Conservation (phyloP, 1,140 invertebrate genomes). For the Streblospio benedicti region DNA sequence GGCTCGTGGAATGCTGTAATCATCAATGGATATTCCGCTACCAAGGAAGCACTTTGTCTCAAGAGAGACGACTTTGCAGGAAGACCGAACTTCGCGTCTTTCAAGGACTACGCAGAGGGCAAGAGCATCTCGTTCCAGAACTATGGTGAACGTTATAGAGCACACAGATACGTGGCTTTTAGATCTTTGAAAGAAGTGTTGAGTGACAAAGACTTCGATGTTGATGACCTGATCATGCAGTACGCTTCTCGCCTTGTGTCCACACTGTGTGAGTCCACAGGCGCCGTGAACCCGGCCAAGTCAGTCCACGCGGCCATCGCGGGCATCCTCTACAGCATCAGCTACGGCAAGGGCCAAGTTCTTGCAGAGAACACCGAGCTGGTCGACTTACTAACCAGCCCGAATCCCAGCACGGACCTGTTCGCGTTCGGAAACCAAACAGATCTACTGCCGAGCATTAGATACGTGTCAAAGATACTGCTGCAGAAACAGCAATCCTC, state of each 20-base stretch:
- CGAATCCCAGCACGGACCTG: background rate
- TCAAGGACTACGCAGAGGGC: conserved; percentile 1
- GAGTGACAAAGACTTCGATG: background rate
- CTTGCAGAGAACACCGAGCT: background rate
- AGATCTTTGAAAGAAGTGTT: background rate
- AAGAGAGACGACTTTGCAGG: conserved; percentile 17
- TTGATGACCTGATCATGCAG: background rate
- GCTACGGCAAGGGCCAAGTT: conserved; percentile 2
- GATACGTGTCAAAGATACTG: background rate
- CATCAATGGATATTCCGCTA: conserved; percentile 11
- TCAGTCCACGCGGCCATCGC: conserved; percentile 7
- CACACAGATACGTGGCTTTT: background rate
- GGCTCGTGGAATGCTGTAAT: conserved; percentile 17
- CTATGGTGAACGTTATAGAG: conserved; percentile 2
- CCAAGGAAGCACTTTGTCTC: conserved; percentile 14
- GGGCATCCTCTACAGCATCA: conserved; percentile 8
- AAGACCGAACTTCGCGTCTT: conserved; percentile 13
- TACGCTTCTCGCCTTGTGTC: background rate
- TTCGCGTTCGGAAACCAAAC: conserved; percentile 4
- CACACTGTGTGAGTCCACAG: background rate
- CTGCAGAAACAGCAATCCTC: background rate
- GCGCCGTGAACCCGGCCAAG: conserved; percentile 4
- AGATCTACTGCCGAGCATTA: conserved; percentile 9
- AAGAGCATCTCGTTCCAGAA: conserved; percentile 7
- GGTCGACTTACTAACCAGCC: background rate